phyloP scores from a whole-genome alignment of 2,797 vertebrate genomes.

The Tragelaphus eurycerus region DNA sequence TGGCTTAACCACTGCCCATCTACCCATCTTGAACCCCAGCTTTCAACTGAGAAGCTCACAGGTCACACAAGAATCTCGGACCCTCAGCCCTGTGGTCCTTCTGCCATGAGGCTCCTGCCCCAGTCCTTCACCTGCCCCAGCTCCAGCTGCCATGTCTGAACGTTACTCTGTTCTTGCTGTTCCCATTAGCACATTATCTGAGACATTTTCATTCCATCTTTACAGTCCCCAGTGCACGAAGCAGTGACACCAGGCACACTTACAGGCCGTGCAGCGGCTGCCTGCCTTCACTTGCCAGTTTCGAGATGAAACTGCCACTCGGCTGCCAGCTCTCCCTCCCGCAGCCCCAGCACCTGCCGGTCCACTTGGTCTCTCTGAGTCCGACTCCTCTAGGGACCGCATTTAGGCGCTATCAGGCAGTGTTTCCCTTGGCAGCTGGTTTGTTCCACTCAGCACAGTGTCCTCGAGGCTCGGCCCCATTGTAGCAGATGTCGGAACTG shows the following conservation, averaged over 20 bases:
- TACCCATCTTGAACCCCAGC: not conserved
- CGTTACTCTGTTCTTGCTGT: accelerated
- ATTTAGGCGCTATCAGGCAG: accelerated
- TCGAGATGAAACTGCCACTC: not conserved
- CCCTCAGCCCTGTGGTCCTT: not conserved
- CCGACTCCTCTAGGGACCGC: not conserved
- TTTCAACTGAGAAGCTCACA: not conserved
- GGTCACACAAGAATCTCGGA: not conserved
- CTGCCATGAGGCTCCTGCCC: accelerated
- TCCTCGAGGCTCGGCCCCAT: not conserved
- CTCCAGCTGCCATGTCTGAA: accelerated
- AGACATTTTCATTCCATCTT: not conserved
- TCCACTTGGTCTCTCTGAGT: accelerated
- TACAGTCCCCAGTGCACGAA: not conserved
- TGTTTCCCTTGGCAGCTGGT: not conserved
- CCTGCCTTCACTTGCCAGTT: not conserved
- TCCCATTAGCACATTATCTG: not conserved
- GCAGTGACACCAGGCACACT: accelerated
- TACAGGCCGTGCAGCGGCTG: accelerated
- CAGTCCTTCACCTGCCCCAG: accelerated
- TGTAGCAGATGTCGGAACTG: not conserved
- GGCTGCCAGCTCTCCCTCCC: not conserved
- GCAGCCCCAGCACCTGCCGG: no score
- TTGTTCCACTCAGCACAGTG: not conserved
- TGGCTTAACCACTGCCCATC: not conserved